Evolutionary conservation across 2,888 invertebrate species (phyloP), one percentile per base, ranked within the genome.

Genomic region (Holacanthella duospinosa): DNA sequence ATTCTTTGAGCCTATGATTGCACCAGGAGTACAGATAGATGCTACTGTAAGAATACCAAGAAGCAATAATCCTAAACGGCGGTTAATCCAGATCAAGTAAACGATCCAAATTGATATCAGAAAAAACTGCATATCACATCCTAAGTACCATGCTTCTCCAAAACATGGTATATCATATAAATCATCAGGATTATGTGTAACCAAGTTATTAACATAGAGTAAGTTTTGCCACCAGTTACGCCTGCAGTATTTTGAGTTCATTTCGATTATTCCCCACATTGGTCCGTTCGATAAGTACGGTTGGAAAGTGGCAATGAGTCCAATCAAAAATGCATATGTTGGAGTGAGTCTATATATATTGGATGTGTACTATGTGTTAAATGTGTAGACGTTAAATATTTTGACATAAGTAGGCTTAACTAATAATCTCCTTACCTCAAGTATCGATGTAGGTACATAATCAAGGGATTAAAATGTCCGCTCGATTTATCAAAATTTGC

Each of bases 41-140:
- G 61, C 63, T 25, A 68, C 29, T 3, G 65, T 64, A 12, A 57
- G 55, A 16, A 67, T 79, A 4, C 83, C 82, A 64, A 85, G 79
- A 1, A 82, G 71, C 9, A 82, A 76, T 64, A 82, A 79, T 2
- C 84, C 82, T 24, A 83, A 74, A 29, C 81, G 78, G 0, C 82
- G 80, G 65, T 66, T 67, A 53, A 56, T 64, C 67, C 67, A 68
- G n/a, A 71, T 21, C 1, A 66, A 68, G 44, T 64, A 68, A 2
- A 69, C 19, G 19, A 69, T 55, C 19, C 71, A 64, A 1, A 70
- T 69, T 1, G 70, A 65, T 2, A 72, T 16, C 19, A 69, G 61
- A 57, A 67, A 72, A 48, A 70, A 70, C 54, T 72, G 72, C 69
- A 72, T 69, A 54, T 72, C 72, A 54, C 65, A 67, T 16, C 69